phyloP scores from a whole-genome alignment of 2,888 invertebrate species.

The Yponomeuta plumbellus region DNA sequence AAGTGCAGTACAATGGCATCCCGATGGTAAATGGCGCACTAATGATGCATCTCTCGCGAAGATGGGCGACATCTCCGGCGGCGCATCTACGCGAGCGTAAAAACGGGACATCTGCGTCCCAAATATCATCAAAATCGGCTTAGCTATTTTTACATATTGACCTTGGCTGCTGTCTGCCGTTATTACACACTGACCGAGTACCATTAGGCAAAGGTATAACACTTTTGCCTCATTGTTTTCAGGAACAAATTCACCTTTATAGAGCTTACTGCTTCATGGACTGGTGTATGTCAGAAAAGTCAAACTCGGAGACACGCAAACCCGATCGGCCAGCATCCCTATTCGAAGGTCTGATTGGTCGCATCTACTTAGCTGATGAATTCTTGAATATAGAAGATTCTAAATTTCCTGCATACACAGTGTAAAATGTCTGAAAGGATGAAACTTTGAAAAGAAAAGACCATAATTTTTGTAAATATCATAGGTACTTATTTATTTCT shows the following conservation, averaged over 20 bases:
- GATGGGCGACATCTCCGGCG: no score
- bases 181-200: no score
- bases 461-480: not conserved
- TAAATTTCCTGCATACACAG: constrained; percentile 84
- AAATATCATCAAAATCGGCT: no score
- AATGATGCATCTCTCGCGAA: no score
- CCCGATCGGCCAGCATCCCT: constrained; percentile 90
- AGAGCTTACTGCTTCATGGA: constrained; percentile 87
- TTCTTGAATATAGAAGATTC: constrained; percentile 79
- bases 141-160: no score
- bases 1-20: no score
- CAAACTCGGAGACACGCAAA: constrained; percentile 79
- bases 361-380: constrained; percentile 85
- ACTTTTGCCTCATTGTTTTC: constrained; percentile 30
- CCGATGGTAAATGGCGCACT: no score
- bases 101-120: no score
- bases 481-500: not conserved
- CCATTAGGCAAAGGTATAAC: no score
- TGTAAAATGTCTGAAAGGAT: constrained; percentile 37
- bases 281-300: constrained; percentile 85
- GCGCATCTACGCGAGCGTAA: no score
- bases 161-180: no score
- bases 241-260: constrained; percentile 83
- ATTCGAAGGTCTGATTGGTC: constrained; percentile 89
- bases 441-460: constrained; percentile 7